Evolutionary conservation across 2,797 vertebrate species (phyloP).

Genomic region (Etheostoma nigrum): DNA sequence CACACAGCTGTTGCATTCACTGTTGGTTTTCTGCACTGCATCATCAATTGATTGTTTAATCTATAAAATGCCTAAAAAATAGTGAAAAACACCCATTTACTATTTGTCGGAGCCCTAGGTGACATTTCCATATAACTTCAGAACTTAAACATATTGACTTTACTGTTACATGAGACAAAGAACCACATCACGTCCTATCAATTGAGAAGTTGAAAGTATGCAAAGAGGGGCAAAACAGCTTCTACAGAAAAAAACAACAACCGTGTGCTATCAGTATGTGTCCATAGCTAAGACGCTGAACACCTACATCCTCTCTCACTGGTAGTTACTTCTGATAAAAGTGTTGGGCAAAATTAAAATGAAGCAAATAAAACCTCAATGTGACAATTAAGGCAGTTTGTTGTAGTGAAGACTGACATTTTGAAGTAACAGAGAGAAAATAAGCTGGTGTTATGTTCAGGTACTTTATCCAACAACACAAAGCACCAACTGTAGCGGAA

Average conservation of each 20-base stretch:
- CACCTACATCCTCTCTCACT: background rate
- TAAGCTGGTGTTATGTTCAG: background rate
- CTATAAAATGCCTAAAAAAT: background rate
- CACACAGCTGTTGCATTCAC: background rate
- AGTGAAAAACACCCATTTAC: background rate
- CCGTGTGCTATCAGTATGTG: background rate
- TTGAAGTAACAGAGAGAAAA: background rate
- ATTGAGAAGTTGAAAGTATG: background rate
- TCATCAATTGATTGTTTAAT: background rate
- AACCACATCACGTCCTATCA: background rate
- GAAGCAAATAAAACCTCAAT: background rate
- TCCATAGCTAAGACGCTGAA: background rate
- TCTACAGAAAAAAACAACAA: background rate
- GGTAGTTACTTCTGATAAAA: background rate
- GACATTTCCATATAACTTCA: background rate
- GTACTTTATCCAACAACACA: slow-evolving; percentile 23
- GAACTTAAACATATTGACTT: background rate
- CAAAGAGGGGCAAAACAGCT: too few relatives aligned
- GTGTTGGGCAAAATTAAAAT: slow-evolving; percentile 9
- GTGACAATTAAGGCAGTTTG: background rate
- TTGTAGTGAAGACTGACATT: background rate
- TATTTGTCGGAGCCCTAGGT: background rate
- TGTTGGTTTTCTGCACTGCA: background rate
- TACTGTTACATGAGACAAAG: background rate
- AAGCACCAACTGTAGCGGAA: slow-evolving; percentile 38